Conservation (phyloP, 2,113 vertebrate genomes). For the Colinus virginianus region DNA sequence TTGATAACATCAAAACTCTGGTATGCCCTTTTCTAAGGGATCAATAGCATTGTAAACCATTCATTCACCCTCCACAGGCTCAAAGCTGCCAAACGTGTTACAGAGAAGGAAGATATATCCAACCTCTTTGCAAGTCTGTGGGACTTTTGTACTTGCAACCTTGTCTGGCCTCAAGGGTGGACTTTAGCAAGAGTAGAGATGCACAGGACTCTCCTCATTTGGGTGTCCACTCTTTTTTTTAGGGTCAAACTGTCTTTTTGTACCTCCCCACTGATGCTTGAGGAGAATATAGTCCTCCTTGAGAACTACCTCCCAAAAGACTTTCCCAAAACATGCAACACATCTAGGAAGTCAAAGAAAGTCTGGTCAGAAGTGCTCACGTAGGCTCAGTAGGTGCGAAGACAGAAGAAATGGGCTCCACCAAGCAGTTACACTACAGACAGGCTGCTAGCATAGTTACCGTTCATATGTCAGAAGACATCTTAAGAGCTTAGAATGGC, state of each 20-base stretch:
- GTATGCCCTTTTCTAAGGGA: neutral
- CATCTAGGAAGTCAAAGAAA: neutral
- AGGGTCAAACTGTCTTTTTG: neutral
- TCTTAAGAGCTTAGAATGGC: neutral
- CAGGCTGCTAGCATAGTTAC: accelerated
- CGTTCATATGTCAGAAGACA: neutral
- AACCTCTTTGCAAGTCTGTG: neutral
- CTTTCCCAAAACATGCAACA: neutral
- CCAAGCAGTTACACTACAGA: neutral
- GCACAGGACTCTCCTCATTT: neutral
- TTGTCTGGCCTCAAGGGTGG: neutral
- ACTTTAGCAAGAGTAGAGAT: neutral
- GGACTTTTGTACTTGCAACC: neutral
- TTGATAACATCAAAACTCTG: neutral
- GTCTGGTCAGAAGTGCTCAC: neutral
- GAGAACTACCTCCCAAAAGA: neutral
- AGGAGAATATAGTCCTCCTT: neutral
- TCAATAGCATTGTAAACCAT: neutral
- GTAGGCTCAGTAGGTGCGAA: neutral
- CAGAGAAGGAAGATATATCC: accelerated
- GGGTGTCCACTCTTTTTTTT: neutral
- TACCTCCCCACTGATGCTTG: accelerated
- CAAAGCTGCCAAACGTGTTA: accelerated
- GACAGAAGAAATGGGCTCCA: neutral
- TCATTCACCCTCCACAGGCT: neutral